A percentile compares a stretch with the other conserved stretches of the same genome.
Conservation (phyloP, 2,113 vertebrate species). For the Mormyrus lacerda region DNA sequence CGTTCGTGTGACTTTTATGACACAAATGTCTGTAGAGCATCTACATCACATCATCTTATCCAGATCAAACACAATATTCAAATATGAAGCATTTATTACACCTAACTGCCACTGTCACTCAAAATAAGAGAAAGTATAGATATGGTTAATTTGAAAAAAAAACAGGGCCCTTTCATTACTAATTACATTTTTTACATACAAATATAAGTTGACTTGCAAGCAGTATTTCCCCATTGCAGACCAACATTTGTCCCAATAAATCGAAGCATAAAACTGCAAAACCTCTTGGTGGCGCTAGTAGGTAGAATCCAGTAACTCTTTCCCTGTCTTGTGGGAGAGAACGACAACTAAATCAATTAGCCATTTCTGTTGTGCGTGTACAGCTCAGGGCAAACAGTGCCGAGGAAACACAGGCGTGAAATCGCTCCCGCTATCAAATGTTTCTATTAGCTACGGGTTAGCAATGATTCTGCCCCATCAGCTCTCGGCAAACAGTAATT, state of each 20-base stretch:
- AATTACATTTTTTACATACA: not conserved
- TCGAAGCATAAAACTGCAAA: not conserved
- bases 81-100: not conserved
- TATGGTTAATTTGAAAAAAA: not conserved
- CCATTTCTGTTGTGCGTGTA: not conserved
- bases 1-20: not conserved
- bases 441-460: constrained; percentile 28
- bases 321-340: not conserved
- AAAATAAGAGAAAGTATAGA: not conserved
- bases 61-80: not conserved
- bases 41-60: not conserved
- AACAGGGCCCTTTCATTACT: not conserved
- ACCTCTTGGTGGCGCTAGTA: not conserved
- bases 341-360: not conserved
- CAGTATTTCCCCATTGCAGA: not conserved
- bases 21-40: not conserved
- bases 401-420: not conserved
- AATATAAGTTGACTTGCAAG: not conserved
- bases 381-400: not conserved
- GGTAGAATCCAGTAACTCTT: not conserved
- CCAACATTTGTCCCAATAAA: not conserved
- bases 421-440: not conserved
- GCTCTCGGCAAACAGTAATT: constrained; percentile 52
- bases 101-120: not conserved
- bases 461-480: constrained; percentile 31